phyloP scores from a whole-genome alignment of 2,113 vertebrate genomes.

The Gobio gobio region DNA sequence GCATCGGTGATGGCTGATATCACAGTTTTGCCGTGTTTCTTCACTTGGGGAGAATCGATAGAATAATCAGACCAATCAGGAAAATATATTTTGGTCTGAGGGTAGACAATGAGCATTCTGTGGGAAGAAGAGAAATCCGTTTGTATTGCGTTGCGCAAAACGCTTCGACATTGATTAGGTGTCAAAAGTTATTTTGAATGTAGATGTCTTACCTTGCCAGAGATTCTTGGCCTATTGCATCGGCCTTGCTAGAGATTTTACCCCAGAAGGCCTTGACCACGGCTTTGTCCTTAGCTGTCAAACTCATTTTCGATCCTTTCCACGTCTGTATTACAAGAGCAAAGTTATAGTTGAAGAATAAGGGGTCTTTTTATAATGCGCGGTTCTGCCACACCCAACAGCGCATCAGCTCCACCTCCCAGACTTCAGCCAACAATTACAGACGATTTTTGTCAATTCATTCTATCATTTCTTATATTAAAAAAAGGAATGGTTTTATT shows the following conservation, averaged over 20 bases:
- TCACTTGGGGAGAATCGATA: neutral
- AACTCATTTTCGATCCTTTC: constrained; percentile 69
- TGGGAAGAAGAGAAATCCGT: neutral
- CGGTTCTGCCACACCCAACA: constrained; percentile 42
- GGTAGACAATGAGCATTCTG: constrained; percentile 42
- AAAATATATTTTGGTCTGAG: constrained; percentile 82
- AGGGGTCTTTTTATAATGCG: constrained; percentile 41
- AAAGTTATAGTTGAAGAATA: neutral
- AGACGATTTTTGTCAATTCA: neutral
- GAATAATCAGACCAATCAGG: constrained; percentile 70
- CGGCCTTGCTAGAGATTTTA: constrained; percentile 60
- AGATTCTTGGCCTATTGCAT: constrained; percentile 61
- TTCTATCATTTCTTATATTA: neutral
- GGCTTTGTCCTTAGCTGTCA: constrained; percentile 63
- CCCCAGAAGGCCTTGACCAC: constrained; percentile 67
- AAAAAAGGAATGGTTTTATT: too few relatives aligned
- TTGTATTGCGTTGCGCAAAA: neutral
- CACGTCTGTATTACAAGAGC: neutral
- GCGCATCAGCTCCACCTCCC: neutral
- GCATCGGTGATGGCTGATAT: constrained; percentile 58
- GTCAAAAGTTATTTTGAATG: neutral
- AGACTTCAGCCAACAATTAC: neutral
- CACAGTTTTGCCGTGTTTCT: neutral
- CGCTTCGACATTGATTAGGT: neutral
- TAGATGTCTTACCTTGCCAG: constrained; percentile 65